These are phyloP conservation scores for Philaethria dido DNA, from an alignment of 2,888 invertebrate genomes.

Conservation along the genomic window DNA sequence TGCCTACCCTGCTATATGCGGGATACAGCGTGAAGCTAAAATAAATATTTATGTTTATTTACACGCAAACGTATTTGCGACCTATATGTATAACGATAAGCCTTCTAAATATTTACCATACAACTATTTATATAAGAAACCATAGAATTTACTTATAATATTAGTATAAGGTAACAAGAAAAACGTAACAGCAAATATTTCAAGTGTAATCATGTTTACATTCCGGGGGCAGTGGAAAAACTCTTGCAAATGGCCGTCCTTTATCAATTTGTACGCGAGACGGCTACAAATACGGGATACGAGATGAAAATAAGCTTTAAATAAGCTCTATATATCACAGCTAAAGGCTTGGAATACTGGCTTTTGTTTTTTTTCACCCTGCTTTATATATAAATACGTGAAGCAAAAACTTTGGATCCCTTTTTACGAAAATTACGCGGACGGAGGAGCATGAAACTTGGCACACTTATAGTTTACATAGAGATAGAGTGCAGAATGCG, in stretches of 20 bases:
- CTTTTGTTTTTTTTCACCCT: not conserved
- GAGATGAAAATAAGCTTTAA: constrained; percentile 7
- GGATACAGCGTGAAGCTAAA: too few species aligned
- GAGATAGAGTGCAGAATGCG: too few species aligned
- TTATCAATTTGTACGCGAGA: constrained; percentile 6
- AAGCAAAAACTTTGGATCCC: too few species aligned
- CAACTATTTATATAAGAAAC: not conserved
- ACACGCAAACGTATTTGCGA: not conserved
- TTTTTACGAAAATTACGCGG: too few species aligned
- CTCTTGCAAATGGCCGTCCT: constrained; percentile 9
- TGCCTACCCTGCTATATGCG: too few species aligned
- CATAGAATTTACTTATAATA: not conserved
- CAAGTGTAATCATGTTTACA: constrained; percentile 19
- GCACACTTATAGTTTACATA: too few species aligned
- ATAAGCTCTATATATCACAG: not conserved
- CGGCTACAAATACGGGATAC: not conserved
- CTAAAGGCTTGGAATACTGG: not conserved
- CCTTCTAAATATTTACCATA: not conserved
- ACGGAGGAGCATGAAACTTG: too few species aligned
- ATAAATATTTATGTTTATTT: too few species aligned
- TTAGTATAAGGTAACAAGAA: constrained; percentile 22
- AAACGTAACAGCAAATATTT: constrained; percentile 14
- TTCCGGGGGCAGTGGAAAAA: not conserved
- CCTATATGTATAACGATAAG: not conserved
- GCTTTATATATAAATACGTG: too few species aligned